Evolutionary conservation across 2,888 invertebrate species (phyloP).

Genomic region (Merodon equestris): DNA sequence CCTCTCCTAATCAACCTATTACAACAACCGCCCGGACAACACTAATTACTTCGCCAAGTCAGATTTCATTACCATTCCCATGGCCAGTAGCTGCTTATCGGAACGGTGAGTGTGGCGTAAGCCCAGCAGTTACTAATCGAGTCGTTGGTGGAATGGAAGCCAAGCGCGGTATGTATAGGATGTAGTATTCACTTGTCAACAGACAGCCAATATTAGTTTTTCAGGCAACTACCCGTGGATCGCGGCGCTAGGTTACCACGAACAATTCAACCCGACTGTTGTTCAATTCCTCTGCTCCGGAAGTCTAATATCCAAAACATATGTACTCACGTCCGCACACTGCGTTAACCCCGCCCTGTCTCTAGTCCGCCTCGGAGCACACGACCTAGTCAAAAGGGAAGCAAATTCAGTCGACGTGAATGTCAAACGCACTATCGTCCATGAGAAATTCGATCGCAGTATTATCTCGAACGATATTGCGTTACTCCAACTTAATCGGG

Average conservation of each 20-base stretch:
- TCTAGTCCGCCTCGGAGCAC: conserved; percentile 87
- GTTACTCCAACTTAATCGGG: conserved; percentile 82
- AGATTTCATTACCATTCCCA: not conserved
- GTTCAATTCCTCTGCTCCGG: conserved; percentile 86
- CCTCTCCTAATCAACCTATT: not conserved
- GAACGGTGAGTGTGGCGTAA: conserved; percentile 80
- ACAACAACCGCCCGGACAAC: not conserved
- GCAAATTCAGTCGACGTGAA: conserved; percentile 83
- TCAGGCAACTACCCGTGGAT: conserved; percentile 90
- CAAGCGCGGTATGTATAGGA: conserved; percentile 72
- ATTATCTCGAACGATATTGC: conserved; percentile 89
- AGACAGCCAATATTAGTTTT: too few relatives aligned
- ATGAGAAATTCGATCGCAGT: conserved; percentile 84
- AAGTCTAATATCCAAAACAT: conserved; percentile 83
- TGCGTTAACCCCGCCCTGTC: conserved; percentile 75
- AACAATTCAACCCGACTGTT: conserved; percentile 76
- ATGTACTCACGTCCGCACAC: conserved; percentile 86
- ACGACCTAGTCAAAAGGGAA: conserved; percentile 82
- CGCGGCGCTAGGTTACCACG: conserved; percentile 85
- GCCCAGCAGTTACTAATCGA: conserved; percentile 75
- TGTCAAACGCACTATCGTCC: conserved; percentile 82
- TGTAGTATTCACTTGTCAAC: too few relatives aligned
- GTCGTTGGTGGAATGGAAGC: conserved; percentile 81
- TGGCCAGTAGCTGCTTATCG: not conserved
- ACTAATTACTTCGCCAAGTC: too few relatives aligned